Evolutionary conservation across 1,140 invertebrate genomes (phyloP).

Genomic region (Nephila pilipes): DNA sequence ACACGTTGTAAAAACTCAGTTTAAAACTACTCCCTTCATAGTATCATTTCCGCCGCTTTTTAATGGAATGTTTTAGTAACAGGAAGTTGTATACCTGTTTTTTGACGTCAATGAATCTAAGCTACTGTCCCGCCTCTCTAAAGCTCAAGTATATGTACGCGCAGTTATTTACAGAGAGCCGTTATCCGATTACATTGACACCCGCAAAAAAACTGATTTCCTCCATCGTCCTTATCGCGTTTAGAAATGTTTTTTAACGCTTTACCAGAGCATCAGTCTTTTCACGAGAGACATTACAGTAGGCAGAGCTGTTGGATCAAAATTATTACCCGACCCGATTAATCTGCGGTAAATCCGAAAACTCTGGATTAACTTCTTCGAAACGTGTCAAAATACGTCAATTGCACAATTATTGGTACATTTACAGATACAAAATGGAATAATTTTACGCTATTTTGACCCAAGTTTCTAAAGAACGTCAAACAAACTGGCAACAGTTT

Average conservation of each 20-base stretch:
- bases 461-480: neutral
- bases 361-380: neutral
- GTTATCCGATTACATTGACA: conserved; percentile 76
- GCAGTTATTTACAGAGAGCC: conserved; percentile 72
- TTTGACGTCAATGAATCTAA: conserved; percentile 64
- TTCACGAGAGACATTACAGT: conserved; percentile 21
- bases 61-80: conserved; percentile 53
- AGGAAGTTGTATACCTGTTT: conserved; percentile 77
- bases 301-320: neutral
- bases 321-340: conserved; percentile 33
- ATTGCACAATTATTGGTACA: neutral
- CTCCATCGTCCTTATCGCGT: conserved; percentile 69
- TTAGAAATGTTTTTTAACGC: conserved; percentile 69
- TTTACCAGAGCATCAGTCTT: conserved; percentile 47
- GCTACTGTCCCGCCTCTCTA: conserved; percentile 47
- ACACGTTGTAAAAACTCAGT: neutral
- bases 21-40: conserved; percentile 41
- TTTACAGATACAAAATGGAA: neutral
- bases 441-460: neutral
- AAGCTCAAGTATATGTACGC: conserved; percentile 52
- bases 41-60: conserved; percentile 62
- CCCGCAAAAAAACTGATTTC: conserved; percentile 71
- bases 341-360: neutral
- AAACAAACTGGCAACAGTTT: neutral
- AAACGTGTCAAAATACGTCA: neutral